Conservation (phyloP, 2,113 vertebrate species). For the Aix galericulata region DNA sequence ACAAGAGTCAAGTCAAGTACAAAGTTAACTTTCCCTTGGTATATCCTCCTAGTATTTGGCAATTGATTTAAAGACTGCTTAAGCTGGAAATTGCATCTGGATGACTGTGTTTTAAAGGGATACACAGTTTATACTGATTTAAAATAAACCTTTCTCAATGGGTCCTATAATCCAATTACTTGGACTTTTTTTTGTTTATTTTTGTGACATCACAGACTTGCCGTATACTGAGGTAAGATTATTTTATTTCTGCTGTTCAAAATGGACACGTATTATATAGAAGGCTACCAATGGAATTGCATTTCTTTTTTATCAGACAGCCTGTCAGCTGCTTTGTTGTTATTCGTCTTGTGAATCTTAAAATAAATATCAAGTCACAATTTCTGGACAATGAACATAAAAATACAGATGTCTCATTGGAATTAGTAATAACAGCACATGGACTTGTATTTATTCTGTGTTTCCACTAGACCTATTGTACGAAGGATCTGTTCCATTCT, state of each 20-base stretch:
- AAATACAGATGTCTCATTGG: not conserved
- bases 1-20: not conserved
- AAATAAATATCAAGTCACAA: not conserved
- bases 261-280: not conserved
- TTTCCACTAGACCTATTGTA: not conserved
- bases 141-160: not conserved
- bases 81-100: not conserved
- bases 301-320: not conserved
- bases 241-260: not conserved
- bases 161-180: not conserved
- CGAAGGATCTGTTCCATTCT: not conserved
- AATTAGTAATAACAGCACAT: not conserved
- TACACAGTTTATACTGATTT: rapidly evolving
- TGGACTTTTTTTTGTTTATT: not conserved
- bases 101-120: not conserved
- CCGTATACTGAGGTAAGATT: not conserved
- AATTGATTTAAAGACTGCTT: not conserved
- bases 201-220: not conserved
- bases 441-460: too few relatives aligned
- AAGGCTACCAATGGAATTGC: not conserved
- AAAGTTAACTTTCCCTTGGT: not conserved
- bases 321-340: not conserved
- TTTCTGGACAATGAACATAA: not conserved
- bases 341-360: not conserved
- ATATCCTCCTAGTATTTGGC: not conserved